Percentiles rank a stretch among this genome's conserved stretches.
These are phyloP conservation scores for Coelinius sp. DNA, from an alignment of 2,888 invertebrate genomes.

Conservation along the genomic window DNA sequence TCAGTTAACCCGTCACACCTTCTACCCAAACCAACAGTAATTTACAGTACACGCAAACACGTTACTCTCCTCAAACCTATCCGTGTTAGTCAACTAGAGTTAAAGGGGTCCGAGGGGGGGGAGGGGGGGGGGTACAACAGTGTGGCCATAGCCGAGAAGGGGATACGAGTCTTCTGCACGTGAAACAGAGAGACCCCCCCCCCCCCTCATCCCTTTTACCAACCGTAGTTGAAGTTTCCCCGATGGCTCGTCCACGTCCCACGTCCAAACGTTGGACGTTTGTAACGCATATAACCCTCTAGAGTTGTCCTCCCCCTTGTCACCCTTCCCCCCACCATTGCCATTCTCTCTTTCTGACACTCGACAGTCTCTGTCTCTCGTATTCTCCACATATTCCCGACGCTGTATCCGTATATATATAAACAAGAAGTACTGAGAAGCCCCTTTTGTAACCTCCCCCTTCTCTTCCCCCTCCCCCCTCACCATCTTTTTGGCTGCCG, in stretches of 20 bases:
- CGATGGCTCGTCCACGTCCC: conserved; percentile 39
- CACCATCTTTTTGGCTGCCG: conserved; percentile 1
- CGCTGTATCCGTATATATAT: conserved; percentile 9
- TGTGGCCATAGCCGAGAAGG: not conserved
- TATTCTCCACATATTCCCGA: conserved; percentile 51
- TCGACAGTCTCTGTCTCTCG: conserved; percentile 47
- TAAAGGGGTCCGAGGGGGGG: conserved; percentile 4
- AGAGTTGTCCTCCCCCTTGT: conserved; percentile 51
- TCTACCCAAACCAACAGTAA: conserved; percentile 23
- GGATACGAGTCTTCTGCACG: conserved; percentile 16
- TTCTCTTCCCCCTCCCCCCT: conserved; percentile 69
- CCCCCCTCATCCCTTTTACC: conserved; percentile 27
- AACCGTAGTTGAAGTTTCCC: conserved; percentile 29
- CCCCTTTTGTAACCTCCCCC: conserved; percentile 61
- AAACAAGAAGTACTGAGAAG: conserved; percentile 9
- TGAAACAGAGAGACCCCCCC: not conserved
- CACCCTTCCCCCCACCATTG: conserved; percentile 33
- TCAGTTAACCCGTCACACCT: conserved; percentile 12
- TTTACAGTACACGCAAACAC: conserved; percentile 41
- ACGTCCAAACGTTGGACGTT: conserved; percentile 41
- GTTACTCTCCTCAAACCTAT: conserved; percentile 31
- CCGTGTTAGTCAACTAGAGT: conserved; percentile 17
- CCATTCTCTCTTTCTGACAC: conserved; percentile 37
- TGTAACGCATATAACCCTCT: conserved; percentile 21
- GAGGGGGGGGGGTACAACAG: conserved; percentile 15